Conservation (phyloP, 2,888 invertebrate genomes). For the Caenorhabditis sinica region DNA sequence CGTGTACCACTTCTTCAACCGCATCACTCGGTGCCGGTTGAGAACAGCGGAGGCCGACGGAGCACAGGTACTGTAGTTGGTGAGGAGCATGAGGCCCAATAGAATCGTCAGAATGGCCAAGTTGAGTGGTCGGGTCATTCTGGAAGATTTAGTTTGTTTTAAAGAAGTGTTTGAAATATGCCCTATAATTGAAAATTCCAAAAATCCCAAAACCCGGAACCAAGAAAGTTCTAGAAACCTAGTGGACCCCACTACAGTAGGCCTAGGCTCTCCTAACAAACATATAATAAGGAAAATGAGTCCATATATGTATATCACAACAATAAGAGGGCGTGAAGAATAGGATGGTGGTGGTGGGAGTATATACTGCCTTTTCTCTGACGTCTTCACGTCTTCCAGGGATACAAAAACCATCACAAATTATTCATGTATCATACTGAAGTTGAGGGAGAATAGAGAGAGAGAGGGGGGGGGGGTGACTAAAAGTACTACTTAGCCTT, state of each 20-base stretch:
- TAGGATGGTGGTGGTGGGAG: not conserved
- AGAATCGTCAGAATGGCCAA: constrained; percentile 56
- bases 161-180: not conserved
- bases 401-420: constrained; percentile 25
- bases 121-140: constrained; percentile 63
- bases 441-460: not conserved
- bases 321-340: not conserved
- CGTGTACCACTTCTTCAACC: constrained; percentile 64
- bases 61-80: constrained; percentile 11
- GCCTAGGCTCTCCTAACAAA: too few species aligned
- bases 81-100: constrained; percentile 32
- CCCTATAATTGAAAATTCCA: not conserved
- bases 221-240: too few species aligned
- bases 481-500: constrained; percentile 27
- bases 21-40: not conserved
- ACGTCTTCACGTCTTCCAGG: constrained; percentile 7
- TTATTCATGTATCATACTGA: constrained; percentile 27
- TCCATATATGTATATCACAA: not conserved
- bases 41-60: not conserved
- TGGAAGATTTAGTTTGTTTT: constrained; percentile 9
- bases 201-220: too few species aligned
- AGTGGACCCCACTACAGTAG: not conserved
- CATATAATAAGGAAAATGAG: not conserved
- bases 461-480: not conserved
- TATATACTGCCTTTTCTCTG: constrained; percentile 18